Conservation (phyloP, 2,888 invertebrate species). For the Pandemis cinnamomeana region DNA sequence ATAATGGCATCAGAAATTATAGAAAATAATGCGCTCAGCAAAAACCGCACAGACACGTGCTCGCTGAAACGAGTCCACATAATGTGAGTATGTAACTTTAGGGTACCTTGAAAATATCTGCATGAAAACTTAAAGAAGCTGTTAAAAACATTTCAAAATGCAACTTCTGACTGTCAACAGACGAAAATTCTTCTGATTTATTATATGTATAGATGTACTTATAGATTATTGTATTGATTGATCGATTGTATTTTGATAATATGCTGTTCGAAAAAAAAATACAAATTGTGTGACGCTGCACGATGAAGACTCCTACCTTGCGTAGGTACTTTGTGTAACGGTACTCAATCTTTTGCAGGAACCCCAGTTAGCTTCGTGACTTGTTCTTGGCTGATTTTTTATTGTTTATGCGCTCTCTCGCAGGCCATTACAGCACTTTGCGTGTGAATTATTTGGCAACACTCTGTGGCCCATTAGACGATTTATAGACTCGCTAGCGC, state of each 20-base stretch:
- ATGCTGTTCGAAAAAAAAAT: no score
- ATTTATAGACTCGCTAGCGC: conserved; percentile 65
- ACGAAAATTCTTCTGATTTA: no score
- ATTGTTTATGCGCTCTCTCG: conserved; percentile 72
- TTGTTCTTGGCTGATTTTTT: conserved; percentile 51
- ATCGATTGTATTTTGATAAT: no score
- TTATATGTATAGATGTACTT: no score
- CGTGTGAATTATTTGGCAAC: conserved; percentile 78
- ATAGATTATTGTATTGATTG: no score
- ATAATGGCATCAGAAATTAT: conserved; percentile 11
- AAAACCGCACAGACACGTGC: conserved; percentile 26
- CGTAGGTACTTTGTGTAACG: background rate
- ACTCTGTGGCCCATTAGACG: conserved; percentile 68
- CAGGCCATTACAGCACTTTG: conserved; percentile 70
- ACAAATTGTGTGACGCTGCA: no score
- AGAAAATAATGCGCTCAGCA: conserved; percentile 10
- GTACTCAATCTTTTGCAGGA: background rate
- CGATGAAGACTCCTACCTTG: no score
- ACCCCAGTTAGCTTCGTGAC: background rate
- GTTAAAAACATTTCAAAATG: no score
- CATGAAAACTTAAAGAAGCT: background rate
- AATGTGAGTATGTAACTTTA: background rate
- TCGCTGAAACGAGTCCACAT: conserved; percentile 18
- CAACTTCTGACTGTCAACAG: no score
- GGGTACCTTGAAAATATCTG: conserved; percentile 1